Base-by-base conservation (phyloP, 2,797 vertebrate genomes). In the Nyctalus aviator region DNA sequence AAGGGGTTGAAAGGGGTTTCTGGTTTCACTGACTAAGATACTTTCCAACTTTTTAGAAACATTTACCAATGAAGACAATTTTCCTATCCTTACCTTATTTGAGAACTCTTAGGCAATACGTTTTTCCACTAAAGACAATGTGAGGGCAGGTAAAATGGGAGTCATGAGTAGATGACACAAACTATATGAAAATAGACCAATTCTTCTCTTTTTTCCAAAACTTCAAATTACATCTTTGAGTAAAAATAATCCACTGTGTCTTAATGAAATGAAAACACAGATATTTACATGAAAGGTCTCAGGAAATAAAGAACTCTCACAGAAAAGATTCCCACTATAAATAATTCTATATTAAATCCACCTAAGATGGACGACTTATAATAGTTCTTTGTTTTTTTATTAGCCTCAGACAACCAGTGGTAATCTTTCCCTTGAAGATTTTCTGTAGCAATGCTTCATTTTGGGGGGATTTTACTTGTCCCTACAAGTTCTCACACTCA, bases 201-300 rank as follows among this genome's bases (percentile, higher is more conserved):
- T 3, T 84, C 32, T 27, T 11, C 20, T 41, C 20, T 78, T 86
- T 92, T 92, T 41, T 25, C 32, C 44, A 57, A 91, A 96, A 84
- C 59, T 79, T 85, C 64, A 94, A 85, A 66, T 48, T 50, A n/a
- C 23, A 46, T 46, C 76, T 90, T 85, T 46, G 32, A 84, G 53
- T 86, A 62, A 68, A 84, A 76, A 88, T 9, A 81, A 75, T 15
- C 20, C 82, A 82, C 64, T 41, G 9, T 79, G 41, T 78, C 48
- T 92, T 79, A 77, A 77, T 69, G n/a, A 75, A 90, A 95, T 88
- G 25, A 25, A 91, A 88, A 79, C 25, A 88, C 50, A 71, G 14
- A 77, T n/a, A 91, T 92, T 86, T 37, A 95, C 10, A 53, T 0
- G 4, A 21, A 62, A 83, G 79, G 23, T 88, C 21, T 81, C 53